Percentiles rank a stretch among this genome's conserved stretches.
phyloP scores from a whole-genome alignment of 1,140 invertebrate species.

The Steinernema khuongi region DNA sequence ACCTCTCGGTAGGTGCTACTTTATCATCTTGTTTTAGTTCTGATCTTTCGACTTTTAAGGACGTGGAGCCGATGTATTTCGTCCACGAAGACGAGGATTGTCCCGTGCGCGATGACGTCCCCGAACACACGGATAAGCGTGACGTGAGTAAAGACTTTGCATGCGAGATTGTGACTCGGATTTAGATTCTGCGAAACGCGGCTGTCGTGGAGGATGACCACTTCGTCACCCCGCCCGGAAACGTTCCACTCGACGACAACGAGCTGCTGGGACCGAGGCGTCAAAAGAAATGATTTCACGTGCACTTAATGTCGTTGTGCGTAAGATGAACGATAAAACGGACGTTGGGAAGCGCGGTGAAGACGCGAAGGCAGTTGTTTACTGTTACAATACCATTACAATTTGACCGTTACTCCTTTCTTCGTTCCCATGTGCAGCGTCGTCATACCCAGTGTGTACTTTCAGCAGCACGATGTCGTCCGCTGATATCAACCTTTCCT shows the following conservation, averaged over 20 bases:
- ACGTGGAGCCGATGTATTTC: not conserved
- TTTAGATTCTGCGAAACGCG: not conserved
- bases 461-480: not conserved
- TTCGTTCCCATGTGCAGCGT: no score
- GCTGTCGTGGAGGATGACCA: not conserved
- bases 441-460: not conserved
- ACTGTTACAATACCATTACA: no score
- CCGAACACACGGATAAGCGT: not conserved
- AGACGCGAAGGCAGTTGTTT: no score
- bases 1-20: not conserved
- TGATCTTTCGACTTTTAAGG: not conserved
- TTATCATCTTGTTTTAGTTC: not conserved
- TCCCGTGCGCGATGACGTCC: not conserved
- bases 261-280: not conserved
- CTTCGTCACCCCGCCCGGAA: not conserved
- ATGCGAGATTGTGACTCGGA: not conserved
- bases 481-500: not conserved
- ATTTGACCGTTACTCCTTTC: no score
- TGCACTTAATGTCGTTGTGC: no score
- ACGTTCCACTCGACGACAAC: not conserved
- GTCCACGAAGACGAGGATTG: constrained; percentile 5
- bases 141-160: not conserved
- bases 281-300: constrained; percentile 7
- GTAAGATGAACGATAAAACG: no score
- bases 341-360: no score